Percentiles rank a stretch among this genome's conserved stretches.
Evolutionary conservation across 2,797 vertebrate species (phyloP).

Genomic region (Hephaestus fuliginosus): DNA sequence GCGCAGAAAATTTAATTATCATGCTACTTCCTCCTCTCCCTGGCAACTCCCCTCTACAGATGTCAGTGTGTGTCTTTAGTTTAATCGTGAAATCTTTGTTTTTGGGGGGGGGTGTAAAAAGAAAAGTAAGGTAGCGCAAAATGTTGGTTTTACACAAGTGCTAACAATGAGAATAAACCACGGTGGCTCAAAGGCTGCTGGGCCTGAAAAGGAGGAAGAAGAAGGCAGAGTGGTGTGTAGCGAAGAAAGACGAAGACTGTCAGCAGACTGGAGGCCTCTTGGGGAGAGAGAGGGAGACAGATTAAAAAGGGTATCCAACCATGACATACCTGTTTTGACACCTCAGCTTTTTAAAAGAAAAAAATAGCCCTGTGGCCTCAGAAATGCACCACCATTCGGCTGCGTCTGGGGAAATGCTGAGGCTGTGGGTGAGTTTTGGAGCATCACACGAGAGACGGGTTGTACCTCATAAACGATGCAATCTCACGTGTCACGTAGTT

Average conservation of each 20-base stretch:
- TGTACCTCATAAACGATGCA: slow-evolving; percentile 40
- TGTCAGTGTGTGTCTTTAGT: neutral
- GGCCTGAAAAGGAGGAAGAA: slow-evolving; percentile 14
- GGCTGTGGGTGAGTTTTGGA: slow-evolving; percentile 36
- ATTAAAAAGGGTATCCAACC: slow-evolving; percentile 81
- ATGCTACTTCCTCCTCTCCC: slow-evolving; percentile 38
- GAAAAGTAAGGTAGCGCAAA: neutral
- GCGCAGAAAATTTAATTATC: slow-evolving; percentile 73
- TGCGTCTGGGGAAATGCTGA: slow-evolving; percentile 43
- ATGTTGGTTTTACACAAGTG: neutral
- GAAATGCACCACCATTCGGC: slow-evolving; percentile 61
- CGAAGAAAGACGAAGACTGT: slow-evolving; percentile 45
- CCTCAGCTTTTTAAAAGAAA: slow-evolving; percentile 70
- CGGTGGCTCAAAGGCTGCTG: neutral
- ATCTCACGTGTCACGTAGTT: slow-evolving; percentile 7
- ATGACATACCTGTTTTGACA: slow-evolving; percentile 83
- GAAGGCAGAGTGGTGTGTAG: slow-evolving; percentile 13
- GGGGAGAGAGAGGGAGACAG: slow-evolving; percentile 55
- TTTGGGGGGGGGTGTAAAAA: no score
- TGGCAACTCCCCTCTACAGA: slow-evolving; percentile 1
- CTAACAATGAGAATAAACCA: neutral
- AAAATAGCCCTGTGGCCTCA: slow-evolving; percentile 61
- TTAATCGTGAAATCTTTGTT: neutral
- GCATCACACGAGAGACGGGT: slow-evolving; percentile 8
- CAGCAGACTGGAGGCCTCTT: slow-evolving; percentile 67